phyloP scores from a whole-genome alignment of 1,140 invertebrate species.

The Lamellibrachia luymesi region DNA sequence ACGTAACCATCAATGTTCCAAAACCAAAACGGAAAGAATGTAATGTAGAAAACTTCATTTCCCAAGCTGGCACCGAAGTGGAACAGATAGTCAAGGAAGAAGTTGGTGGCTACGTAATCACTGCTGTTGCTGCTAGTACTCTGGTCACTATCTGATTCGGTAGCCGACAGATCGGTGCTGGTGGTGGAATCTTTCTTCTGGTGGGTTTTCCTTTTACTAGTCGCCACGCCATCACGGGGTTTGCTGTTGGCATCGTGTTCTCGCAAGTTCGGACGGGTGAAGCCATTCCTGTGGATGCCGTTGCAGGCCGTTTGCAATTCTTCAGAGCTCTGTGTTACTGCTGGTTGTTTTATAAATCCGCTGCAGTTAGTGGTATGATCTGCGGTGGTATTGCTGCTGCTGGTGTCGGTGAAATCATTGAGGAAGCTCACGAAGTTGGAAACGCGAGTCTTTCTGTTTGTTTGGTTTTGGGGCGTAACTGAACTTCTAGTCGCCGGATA shows the following conservation, averaged over 20 bases:
- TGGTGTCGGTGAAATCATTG: not conserved
- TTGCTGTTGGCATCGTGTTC: not conserved
- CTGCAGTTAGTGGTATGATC: not conserved
- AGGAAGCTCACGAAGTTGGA: not conserved
- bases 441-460: constrained; percentile 15
- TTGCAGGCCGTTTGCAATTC: not conserved
- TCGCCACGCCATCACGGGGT: not conserved
- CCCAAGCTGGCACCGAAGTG: constrained; percentile 78
- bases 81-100: constrained; percentile 85
- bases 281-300: not conserved
- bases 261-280: not conserved
- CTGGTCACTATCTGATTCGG: constrained; percentile 23
- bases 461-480: constrained; percentile 11
- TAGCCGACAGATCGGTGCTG: not conserved
- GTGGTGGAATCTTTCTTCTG: not conserved
- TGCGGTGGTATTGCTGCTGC: not conserved
- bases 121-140: constrained; percentile 20
- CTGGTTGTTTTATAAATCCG: constrained; percentile 14
- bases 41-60: constrained; percentile 84
- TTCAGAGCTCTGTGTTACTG: not conserved
- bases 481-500: constrained; percentile 2
- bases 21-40: constrained; percentile 86
- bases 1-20: constrained; percentile 72
- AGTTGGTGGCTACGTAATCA: constrained; percentile 68
- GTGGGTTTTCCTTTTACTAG: not conserved